These are phyloP conservation scores for Calliopsis andreniformis DNA, from an alignment of 1,140 invertebrate genomes.

Conservation along the genomic window DNA sequence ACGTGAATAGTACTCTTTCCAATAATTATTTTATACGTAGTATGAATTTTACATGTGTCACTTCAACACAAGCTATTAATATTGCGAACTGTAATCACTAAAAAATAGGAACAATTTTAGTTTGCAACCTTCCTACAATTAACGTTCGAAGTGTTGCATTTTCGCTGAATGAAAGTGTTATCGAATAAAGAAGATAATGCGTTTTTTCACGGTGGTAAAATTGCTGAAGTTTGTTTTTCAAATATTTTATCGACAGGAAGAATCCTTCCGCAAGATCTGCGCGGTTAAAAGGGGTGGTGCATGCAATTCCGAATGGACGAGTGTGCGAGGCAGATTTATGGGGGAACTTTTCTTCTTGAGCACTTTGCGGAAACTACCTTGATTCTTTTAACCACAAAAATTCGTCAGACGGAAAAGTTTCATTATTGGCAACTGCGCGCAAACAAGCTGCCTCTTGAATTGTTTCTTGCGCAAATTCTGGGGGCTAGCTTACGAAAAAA, in stretches of 20 bases:
- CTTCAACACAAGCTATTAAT: too few species aligned
- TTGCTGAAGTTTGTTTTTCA: neutral
- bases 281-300: neutral
- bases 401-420: conserved; percentile 33
- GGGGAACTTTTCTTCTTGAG: conserved; percentile 38
- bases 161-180: too few species aligned
- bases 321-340: conserved; percentile 42
- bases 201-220: neutral
- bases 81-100: too few species aligned
- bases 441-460: conserved; percentile 6
- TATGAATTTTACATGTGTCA: too few species aligned
- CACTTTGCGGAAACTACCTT: conserved; percentile 29
- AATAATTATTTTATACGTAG: too few species aligned
- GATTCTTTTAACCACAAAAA: conserved; percentile 37
- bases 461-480: conserved; percentile 5
- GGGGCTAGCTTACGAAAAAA: neutral
- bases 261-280: neutral
- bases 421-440: conserved; percentile 5
- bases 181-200: neutral
- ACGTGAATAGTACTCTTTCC: too few species aligned
- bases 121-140: too few species aligned
- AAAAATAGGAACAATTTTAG: too few species aligned
- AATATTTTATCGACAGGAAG: conserved; percentile 11
- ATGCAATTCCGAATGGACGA: conserved; percentile 38
- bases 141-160: too few species aligned